Evolutionary conservation across 1,140 invertebrate genomes (phyloP).

Genomic region (Pectinophora gossypiella): DNA sequence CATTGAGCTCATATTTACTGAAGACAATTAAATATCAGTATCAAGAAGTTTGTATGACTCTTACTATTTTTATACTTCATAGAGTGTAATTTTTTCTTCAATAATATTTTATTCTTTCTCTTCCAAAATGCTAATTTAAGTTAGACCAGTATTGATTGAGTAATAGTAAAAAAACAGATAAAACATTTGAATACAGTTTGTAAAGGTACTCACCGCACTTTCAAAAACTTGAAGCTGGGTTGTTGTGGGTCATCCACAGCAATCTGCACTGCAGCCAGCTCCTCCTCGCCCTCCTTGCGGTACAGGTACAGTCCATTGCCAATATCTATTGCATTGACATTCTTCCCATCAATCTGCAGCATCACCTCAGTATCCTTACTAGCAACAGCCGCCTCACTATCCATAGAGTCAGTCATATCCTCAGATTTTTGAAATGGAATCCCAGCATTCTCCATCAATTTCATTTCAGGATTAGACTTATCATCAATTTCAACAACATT

Average conservation of each 20-base stretch:
- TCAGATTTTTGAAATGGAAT: conserved; percentile 23
- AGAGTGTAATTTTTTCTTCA: too few relatives aligned
- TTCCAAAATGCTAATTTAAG: too few relatives aligned
- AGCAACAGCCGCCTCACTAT: conserved; percentile 29
- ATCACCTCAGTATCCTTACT: conserved; percentile 64
- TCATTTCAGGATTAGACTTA: conserved; percentile 32
- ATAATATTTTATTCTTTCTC: too few relatives aligned
- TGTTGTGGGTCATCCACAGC: conserved; percentile 50
- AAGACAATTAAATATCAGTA: too few relatives aligned
- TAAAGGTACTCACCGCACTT: conserved; percentile 58
- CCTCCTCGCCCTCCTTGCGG: conserved; percentile 58
- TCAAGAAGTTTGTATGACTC: too few relatives aligned
- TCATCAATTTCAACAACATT: conserved; percentile 46
- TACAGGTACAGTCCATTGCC: conserved; percentile 71
- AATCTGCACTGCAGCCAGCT: conserved; percentile 65
- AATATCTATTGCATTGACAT: conserved; percentile 71
- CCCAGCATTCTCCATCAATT: conserved; percentile 14
- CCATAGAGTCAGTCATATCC: conserved; percentile 18
- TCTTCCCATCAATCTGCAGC: conserved; percentile 70
- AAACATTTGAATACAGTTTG: background rate
- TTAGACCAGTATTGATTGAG: background rate
- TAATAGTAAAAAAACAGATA: background rate
- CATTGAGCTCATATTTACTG: too few relatives aligned
- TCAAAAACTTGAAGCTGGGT: conserved; percentile 65
- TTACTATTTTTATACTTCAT: too few relatives aligned